Percentiles rank a stretch among this genome's conserved stretches.
phyloP scores from a whole-genome alignment of 2,797 vertebrate species.

The Alectoris magna region DNA sequence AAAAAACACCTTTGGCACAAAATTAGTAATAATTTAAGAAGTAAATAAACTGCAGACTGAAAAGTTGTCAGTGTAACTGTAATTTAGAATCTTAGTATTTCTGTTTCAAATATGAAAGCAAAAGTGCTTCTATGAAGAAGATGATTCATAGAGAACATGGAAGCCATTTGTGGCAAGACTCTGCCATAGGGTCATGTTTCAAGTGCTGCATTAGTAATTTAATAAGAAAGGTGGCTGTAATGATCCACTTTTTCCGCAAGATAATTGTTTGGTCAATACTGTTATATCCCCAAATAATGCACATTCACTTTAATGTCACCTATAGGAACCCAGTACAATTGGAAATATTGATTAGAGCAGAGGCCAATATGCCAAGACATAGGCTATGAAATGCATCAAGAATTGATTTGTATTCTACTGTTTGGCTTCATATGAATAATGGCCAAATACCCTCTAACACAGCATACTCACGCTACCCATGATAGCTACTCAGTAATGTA shows the following conservation, averaged over 20 bases:
- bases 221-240: background rate
- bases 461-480: background rate
- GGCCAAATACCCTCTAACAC: background rate
- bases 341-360: slow-evolving; percentile 34
- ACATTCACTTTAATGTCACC: slow-evolving; percentile 15
- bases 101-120: background rate
- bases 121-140: background rate
- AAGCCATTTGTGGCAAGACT: background rate
- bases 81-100: background rate
- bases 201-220: slow-evolving; percentile 32
- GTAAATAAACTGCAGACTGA: background rate
- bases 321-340: background rate
- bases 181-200: background rate
- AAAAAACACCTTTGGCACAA: background rate
- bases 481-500: background rate
- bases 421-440: background rate
- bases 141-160: background rate
- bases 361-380: background rate
- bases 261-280: slow-evolving; percentile 54
- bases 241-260: slow-evolving; percentile 19
- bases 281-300: slow-evolving; percentile 35
- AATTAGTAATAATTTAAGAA: background rate
- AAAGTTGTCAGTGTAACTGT: background rate
- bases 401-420: background rate
- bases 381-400: background rate